phyloP scores from a whole-genome alignment of 2,888 invertebrate genomes.

The Dryomyza anilis region DNA sequence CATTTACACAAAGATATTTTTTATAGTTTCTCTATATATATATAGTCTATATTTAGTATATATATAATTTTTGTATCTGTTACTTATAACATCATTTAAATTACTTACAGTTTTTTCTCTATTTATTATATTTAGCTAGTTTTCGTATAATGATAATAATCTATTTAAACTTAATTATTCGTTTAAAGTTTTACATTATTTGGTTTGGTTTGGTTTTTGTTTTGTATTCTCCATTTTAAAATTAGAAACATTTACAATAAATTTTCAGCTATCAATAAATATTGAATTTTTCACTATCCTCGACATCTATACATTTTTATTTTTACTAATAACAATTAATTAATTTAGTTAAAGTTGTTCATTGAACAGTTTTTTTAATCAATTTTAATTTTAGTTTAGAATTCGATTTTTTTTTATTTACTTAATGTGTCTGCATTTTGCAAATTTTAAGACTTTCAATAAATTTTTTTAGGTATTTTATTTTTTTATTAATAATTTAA shows the following conservation, averaged over 20 bases:
- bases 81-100: not conserved
- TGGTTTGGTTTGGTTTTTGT: not conserved
- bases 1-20: not conserved
- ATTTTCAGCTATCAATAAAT: too few relatives aligned
- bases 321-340: not conserved
- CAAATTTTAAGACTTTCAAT: not conserved
- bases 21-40: not conserved
- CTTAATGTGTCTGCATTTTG: not conserved
- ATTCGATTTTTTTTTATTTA: not conserved
- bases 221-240: conserved; percentile 10
- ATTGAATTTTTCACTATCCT: too few relatives aligned
- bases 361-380: not conserved
- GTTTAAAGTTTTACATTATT: not conserved
- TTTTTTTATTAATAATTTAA: not conserved
- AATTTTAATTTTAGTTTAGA: not conserved
- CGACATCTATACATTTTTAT: too few relatives aligned
- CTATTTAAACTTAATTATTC: not conserved
- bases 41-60: not conserved
- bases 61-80: not conserved
- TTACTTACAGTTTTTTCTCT: not conserved
- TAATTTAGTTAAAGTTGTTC: not conserved
- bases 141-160: conserved; percentile 4
- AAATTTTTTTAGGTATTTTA: not conserved
- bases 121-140: not conserved
- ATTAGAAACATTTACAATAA: conserved; percentile 20